Evolutionary conservation across 2,888 invertebrate genomes (phyloP).

Genomic region (Zaprionus lineosus): DNA sequence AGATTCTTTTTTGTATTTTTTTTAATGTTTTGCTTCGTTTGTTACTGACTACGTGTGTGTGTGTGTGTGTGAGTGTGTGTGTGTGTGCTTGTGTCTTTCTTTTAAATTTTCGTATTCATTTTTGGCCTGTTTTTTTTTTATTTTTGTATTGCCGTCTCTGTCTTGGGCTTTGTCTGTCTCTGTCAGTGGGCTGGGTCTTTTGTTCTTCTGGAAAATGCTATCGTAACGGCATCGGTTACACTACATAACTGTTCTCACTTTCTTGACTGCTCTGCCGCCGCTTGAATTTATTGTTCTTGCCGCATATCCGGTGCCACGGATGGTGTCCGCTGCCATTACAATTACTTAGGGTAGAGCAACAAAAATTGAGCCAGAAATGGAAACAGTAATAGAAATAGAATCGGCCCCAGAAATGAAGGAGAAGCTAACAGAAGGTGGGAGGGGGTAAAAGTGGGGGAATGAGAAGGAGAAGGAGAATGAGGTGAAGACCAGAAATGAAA

Average conservation of each 20-base stretch:
- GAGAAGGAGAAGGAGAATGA: no score
- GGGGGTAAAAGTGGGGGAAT: no score
- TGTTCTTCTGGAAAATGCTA: conserved; percentile 67
- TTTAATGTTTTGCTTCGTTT: conserved; percentile 52
- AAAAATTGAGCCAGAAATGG: conserved; percentile 22
- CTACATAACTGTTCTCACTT: conserved; percentile 79
- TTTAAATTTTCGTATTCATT: no score
- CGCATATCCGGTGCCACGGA: conserved; percentile 69
- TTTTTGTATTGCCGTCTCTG: no score
- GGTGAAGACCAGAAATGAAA: conserved; percentile 13
- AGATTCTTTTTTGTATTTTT: background rate
- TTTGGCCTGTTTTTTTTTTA: no score
- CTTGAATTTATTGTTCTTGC: conserved; percentile 57
- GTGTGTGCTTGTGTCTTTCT: no score
- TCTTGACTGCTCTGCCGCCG: conserved; percentile 57
- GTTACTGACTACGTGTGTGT: conserved; percentile 31
- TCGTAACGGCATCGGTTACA: conserved; percentile 79
- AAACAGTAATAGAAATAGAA: background rate
- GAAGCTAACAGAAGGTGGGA: no score
- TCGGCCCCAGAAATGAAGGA: background rate
- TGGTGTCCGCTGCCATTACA: conserved; percentile 52
- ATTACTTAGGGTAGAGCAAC: conserved; percentile 41
- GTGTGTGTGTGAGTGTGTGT: background rate
- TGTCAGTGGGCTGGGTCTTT: conserved; percentile 46
- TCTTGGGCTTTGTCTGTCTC: conserved; percentile 6